phyloP scores from a whole-genome alignment of 1,140 invertebrate genomes.

The Drosophila bocki region DNA sequence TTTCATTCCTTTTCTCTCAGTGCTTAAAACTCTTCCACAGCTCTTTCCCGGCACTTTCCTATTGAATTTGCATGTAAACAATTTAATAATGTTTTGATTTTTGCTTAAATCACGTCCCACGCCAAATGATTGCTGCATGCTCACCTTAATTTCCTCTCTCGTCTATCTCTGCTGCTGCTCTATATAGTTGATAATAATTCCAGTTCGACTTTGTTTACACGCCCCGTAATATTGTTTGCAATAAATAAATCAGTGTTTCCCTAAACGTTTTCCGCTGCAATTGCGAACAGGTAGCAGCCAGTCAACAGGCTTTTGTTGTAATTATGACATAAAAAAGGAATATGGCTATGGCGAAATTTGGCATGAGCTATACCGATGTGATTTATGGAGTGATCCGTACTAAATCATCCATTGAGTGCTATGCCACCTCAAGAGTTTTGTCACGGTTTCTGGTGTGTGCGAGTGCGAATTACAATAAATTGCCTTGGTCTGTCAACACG shows the following conservation, averaged over 20 bases:
- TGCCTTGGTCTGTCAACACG: constrained; percentile 33
- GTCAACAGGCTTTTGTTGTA: constrained; percentile 38
- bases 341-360: constrained; percentile 26
- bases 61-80: constrained; percentile 37
- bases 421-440: constrained; percentile 7
- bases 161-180: background rate
- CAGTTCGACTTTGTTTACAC: constrained; percentile 68
- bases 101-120: constrained; percentile 50
- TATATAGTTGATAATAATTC: constrained; percentile 41
- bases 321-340: constrained; percentile 34
- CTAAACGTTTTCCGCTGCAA: constrained; percentile 52
- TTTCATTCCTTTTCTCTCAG: background rate
- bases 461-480: constrained; percentile 27
- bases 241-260: constrained; percentile 72
- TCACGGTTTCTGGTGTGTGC: constrained; percentile 15
- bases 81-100: constrained; percentile 55
- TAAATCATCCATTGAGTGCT: constrained; percentile 39
- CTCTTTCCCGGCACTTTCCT: constrained; percentile 15
- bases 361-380: constrained; percentile 34
- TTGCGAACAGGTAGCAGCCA: constrained; percentile 17
- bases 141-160: background rate
- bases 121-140: constrained; percentile 35
- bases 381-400: constrained; percentile 39
- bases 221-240: constrained; percentile 64
- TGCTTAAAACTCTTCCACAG: constrained; percentile 30